A percentile compares a stretch with the other conserved stretches of the same genome.
Evolutionary conservation across 2,888 invertebrate genomes (phyloP).

Genomic region (Zaprionus bogoriensis): DNA sequence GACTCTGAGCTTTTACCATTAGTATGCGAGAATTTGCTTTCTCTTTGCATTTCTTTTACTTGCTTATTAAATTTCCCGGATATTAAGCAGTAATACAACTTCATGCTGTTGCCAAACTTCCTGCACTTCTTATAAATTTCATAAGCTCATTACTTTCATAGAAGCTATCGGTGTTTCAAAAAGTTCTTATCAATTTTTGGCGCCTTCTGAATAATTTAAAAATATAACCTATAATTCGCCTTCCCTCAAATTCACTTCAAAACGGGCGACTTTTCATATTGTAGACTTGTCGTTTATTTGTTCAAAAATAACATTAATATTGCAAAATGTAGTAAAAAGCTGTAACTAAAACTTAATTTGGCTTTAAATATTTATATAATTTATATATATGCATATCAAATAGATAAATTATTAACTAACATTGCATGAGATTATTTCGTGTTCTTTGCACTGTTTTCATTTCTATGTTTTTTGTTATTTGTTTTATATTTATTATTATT

Average conservation of each 20-base stretch:
- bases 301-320: slow-evolving; percentile 69
- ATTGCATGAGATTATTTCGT: slow-evolving; percentile 65
- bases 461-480: slow-evolving; percentile 14
- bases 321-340: slow-evolving; percentile 63
- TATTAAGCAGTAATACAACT: no score
- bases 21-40: no score
- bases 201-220: no score
- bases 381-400: slow-evolving; percentile 7
- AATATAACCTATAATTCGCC: no score
- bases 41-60: no score
- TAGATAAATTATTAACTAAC: slow-evolving; percentile 57
- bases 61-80: no score
- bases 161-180: no score
- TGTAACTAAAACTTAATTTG: slow-evolving; percentile 59
- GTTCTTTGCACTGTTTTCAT: slow-evolving; percentile 5
- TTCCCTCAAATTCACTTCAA: background rate
- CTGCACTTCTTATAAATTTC: no score
- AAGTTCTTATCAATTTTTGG: no score
- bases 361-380: slow-evolving; percentile 46
- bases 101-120: no score
- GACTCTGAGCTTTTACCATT: no score
- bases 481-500: background rate
- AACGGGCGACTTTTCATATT: background rate
- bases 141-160: no score
- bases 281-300: slow-evolving; percentile 59